phyloP scores from a whole-genome alignment of 1,140 invertebrate species.

The Pinna nobilis region DNA sequence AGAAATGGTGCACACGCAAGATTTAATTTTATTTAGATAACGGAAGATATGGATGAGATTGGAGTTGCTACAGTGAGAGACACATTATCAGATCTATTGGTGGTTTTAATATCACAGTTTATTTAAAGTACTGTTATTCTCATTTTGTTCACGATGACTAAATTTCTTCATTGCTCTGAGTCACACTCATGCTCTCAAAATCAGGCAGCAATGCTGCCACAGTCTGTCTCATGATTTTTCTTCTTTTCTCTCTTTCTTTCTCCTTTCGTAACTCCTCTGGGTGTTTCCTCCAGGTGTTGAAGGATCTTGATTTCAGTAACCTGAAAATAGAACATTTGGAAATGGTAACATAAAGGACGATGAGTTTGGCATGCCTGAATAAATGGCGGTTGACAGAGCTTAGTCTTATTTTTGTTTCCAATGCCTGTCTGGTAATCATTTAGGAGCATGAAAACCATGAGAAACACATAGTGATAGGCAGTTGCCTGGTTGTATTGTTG shows the following conservation, averaged over 20 bases:
- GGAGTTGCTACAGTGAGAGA: too few species aligned
- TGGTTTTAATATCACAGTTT: too few species aligned
- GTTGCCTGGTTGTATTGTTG: too few species aligned
- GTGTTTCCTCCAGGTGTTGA: constrained; percentile 57
- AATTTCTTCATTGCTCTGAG: too few species aligned
- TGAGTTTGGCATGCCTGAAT: neutral
- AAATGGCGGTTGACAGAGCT: too few species aligned
- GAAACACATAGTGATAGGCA: neutral
- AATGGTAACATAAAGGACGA: neutral
- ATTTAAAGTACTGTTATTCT: too few species aligned
- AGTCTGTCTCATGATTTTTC: constrained; percentile 64
- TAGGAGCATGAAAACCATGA: neutral
- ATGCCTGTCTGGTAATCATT: neutral
- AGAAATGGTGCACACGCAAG: too few species aligned
- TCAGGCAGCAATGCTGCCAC: constrained; percentile 68
- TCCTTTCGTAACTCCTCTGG: constrained; percentile 57
- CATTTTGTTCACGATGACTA: too few species aligned
- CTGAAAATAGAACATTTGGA: constrained; percentile 29
- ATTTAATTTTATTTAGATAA: too few species aligned
- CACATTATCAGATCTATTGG: too few species aligned
- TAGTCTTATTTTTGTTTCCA: neutral
- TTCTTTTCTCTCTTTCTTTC: constrained; percentile 56
- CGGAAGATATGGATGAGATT: too few species aligned
- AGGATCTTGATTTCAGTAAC: constrained; percentile 51
- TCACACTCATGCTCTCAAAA: too few species aligned